A percentile compares a stretch with the other conserved stretches of the same genome.
Evolutionary conservation across 2,888 invertebrate species (phyloP).

Genomic region (Acleris laterana): DNA sequence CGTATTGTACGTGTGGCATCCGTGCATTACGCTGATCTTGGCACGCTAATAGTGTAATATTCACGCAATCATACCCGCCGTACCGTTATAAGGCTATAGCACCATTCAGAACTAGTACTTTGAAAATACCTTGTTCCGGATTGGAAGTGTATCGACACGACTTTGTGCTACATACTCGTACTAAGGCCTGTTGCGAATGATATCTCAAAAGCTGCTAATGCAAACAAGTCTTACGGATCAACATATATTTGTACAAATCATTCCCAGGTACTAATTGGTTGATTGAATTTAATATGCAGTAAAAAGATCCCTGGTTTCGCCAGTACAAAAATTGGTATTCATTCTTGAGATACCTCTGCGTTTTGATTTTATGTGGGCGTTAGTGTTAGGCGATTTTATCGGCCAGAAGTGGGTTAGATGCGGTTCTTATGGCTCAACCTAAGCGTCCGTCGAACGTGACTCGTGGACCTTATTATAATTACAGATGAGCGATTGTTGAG

Average conservation of each 20-base stretch:
- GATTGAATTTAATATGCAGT: no score
- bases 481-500: constrained; percentile 81
- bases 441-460: constrained; percentile 65
- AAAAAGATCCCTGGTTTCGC: no score
- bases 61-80: constrained; percentile 61
- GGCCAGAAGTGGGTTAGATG: constrained; percentile 20
- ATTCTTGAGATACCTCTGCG: constrained; percentile 4
- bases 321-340: neutral
- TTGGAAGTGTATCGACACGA: constrained; percentile 58
- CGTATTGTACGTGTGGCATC: constrained; percentile 37
- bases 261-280: no score
- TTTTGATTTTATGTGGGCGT: constrained; percentile 7
- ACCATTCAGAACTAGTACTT: constrained; percentile 54
- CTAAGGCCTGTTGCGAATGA: constrained; percentile 4
- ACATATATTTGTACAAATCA: neutral
- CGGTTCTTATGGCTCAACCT: constrained; percentile 32
- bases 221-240: neutral
- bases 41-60: constrained; percentile 55
- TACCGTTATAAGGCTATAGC: constrained; percentile 60
- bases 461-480: constrained; percentile 78
- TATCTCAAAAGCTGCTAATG: neutral
- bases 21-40: constrained; percentile 51
- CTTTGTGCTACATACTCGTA: constrained; percentile 29
- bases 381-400: constrained; percentile 23
- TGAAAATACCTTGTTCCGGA: constrained; percentile 57